These are phyloP conservation scores for Limnephilus rhombicus DNA, from an alignment of 2,888 invertebrate species.

Conservation along the genomic window DNA sequence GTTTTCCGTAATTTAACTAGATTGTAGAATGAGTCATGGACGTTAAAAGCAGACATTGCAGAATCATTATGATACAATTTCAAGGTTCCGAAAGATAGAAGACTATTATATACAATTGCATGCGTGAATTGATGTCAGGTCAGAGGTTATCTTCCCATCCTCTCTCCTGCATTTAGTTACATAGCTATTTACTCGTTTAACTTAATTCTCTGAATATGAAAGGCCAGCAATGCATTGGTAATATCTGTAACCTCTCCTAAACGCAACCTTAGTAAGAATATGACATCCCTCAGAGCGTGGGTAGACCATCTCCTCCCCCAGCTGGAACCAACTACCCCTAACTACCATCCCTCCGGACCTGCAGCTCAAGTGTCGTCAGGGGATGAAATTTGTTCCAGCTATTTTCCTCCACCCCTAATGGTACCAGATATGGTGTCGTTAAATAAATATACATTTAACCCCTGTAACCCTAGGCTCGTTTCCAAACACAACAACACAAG, in stretches of 20 bases:
- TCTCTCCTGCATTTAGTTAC: not conserved
- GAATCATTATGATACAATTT: too few relatives aligned
- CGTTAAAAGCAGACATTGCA: too few relatives aligned
- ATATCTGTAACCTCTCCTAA: not conserved
- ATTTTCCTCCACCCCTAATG: not conserved
- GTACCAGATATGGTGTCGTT: constrained; percentile 16
- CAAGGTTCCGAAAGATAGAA: too few relatives aligned
- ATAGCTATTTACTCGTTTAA: not conserved
- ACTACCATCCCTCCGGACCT: not conserved
- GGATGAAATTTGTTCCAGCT: constrained; percentile 32
- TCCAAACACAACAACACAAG: not conserved
- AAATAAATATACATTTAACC: constrained; percentile 24
- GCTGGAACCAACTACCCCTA: not conserved
- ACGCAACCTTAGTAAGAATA: too few relatives aligned
- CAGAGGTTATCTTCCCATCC: too few relatives aligned
- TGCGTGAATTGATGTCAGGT: too few relatives aligned
- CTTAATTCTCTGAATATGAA: not conserved
- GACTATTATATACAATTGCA: too few relatives aligned
- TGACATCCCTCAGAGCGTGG: not conserved
- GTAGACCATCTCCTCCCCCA: not conserved
- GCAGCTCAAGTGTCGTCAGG: constrained; percentile 35
- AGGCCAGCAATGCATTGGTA: not conserved
- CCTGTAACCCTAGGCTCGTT: not conserved
- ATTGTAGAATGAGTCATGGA: too few relatives aligned
- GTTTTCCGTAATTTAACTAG: too few relatives aligned